Evolutionary conservation across 2,113 vertebrate genomes (phyloP), one percentile per base, ranked within the genome.

Genomic region (Apodemus sylvaticus): DNA sequence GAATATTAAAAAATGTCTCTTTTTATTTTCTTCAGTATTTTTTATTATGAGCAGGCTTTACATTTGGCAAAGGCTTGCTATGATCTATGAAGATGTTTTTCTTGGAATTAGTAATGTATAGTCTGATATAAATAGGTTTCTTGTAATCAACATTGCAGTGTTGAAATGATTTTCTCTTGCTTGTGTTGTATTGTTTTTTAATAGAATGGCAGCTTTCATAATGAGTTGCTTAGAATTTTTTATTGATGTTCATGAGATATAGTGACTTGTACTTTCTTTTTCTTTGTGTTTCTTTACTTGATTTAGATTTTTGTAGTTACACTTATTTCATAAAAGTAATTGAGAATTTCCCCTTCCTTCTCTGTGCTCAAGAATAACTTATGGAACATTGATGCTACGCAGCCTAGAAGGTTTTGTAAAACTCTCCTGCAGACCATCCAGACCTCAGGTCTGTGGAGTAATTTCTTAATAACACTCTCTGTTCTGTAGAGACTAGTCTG

Each of bases 171-270:
- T 91, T 85, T 45, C 24, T 48, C 76, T 85, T 85, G 48, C 51
- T 86, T 86, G 60, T 94, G 16, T n/a, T 96, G 34, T 58, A 45
- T 78, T 81, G 29, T 86, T 94, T 90, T 90, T 85, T 53, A 70
- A 88, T 82, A 64, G 14, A 62, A 24, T 92, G 58, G 60, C 87
- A 58, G 42, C 7, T 94, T 39, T 77, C 9, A 42, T 94, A 83
- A 48, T 73, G 53, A 58, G 93, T 86, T 82, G 66, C 79, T 71
- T 68, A 83, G 74, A 86, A 36, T 39, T 89, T 92, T 96, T 34
- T 26, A 48, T 11, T 42, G 19, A 24, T 66, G 29, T 94, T 91
- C 39, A 34, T 55, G n/a, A 93, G 34, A 83, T 45, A 82, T 4
- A 70, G 16, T 48, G 48, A 74, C 79, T 42, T 71, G 2, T 93